Evolutionary conservation across 2,888 invertebrate genomes (phyloP).

Genomic region (Hyalella azteca): DNA sequence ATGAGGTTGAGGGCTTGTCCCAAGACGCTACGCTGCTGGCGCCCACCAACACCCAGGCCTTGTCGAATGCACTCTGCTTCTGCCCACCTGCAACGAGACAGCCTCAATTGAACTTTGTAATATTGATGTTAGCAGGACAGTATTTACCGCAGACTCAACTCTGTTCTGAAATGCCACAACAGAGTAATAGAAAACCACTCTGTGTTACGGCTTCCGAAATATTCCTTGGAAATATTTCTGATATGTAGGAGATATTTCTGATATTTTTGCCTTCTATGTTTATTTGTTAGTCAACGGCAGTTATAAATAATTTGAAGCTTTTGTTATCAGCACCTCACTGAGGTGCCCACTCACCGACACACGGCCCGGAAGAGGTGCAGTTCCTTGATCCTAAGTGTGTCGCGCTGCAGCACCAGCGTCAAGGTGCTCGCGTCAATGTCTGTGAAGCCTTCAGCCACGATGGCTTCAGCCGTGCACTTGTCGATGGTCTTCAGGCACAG

Average conservation of each 20-base stretch:
- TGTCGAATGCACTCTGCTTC: slow-evolving; percentile 76
- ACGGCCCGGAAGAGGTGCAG: slow-evolving; percentile 78
- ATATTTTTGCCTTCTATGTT: background rate
- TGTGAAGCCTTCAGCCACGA: slow-evolving; percentile 79
- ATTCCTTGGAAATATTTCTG: too few species aligned
- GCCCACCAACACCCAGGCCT: slow-evolving; percentile 71
- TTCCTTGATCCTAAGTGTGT: slow-evolving; percentile 79
- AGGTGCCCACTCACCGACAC: slow-evolving; percentile 65
- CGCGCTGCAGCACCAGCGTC: slow-evolving; percentile 76
- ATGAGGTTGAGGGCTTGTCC: slow-evolving; percentile 76
- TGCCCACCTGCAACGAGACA: slow-evolving; percentile 68
- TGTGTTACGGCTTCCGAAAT: too few species aligned
- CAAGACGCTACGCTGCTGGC: slow-evolving; percentile 74
- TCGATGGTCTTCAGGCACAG: slow-evolving; percentile 83
- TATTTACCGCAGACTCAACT: too few species aligned
- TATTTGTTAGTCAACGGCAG: background rate
- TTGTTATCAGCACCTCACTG: too few species aligned
- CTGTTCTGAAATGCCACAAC: too few species aligned
- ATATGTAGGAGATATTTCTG: too few species aligned
- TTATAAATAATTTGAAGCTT: background rate
- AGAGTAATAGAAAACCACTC: too few species aligned
- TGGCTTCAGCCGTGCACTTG: slow-evolving; percentile 79
- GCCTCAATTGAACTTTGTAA: too few species aligned
- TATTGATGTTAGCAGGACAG: too few species aligned
- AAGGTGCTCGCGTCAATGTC: slow-evolving; percentile 82